A percentile compares a stretch with the other conserved stretches of the same genome.
Evolutionary conservation across 92 coral and sea anemone species (phyloP).

Genomic region (Isaurus tuberculatus): DNA sequence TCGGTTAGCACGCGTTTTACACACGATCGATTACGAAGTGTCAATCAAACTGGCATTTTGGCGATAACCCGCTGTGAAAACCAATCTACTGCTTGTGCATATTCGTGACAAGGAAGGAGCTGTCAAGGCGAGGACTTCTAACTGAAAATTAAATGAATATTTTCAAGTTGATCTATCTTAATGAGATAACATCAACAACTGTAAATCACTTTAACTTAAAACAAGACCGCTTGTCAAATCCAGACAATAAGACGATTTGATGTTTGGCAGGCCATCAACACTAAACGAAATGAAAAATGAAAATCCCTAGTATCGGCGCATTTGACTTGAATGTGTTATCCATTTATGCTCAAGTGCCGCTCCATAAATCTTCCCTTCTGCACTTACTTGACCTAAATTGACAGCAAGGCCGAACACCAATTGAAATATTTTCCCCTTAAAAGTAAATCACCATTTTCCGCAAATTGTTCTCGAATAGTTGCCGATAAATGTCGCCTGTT

Average conservation of each 20-base stretch:
- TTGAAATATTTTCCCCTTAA: slow-evolving; percentile 35
- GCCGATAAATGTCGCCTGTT: slow-evolving; percentile 19
- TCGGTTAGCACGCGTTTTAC: slow-evolving; percentile 82
- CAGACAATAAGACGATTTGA: slow-evolving; percentile 56
- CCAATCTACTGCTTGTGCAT: slow-evolving; percentile 76
- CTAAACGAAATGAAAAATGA: slow-evolving; percentile 80
- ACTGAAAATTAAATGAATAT: slow-evolving; percentile 96
- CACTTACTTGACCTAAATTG: slow-evolving; percentile 26
- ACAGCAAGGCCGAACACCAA: slow-evolving; percentile 15
- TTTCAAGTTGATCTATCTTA: slow-evolving; percentile 94
- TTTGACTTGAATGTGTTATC: slow-evolving; percentile 62
- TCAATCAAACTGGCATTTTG: slow-evolving; percentile 82
- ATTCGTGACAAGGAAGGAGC: slow-evolving; percentile 90
- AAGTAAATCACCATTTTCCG: slow-evolving; percentile 41
- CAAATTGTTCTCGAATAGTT: slow-evolving; percentile 48
- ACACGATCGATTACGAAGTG: slow-evolving; percentile 91
- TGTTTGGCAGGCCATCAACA: slow-evolving; percentile 73
- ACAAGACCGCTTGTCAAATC: slow-evolving; percentile 89
- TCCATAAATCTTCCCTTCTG: slow-evolving; percentile 39
- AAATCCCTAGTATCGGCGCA: slow-evolving; percentile 70
- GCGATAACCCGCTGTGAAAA: slow-evolving; percentile 93
- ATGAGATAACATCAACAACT: slow-evolving; percentile 96
- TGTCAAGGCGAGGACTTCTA: slow-evolving; percentile 85
- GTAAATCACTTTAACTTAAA: slow-evolving; percentile 93
- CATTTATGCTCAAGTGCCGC: slow-evolving; percentile 37